Conservation (phyloP, 1,140 invertebrate genomes). For the Panulirus ornatus region DNA sequence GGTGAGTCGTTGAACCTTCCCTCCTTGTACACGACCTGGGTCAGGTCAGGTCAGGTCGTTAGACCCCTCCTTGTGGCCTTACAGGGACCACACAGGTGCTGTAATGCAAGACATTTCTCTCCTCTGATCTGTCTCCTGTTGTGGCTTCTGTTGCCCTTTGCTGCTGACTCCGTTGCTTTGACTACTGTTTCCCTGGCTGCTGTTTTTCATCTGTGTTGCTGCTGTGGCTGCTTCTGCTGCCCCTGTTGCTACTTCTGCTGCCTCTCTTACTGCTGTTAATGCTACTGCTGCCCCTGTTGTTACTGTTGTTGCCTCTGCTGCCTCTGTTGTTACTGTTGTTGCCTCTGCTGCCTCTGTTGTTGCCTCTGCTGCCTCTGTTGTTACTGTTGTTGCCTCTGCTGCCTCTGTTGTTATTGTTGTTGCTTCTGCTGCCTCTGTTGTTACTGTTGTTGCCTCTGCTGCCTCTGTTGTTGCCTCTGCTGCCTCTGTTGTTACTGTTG, state of each 20-base stretch:
- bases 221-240: background rate
- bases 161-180: background rate
- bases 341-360: background rate
- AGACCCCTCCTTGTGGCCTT: too few relatives aligned
- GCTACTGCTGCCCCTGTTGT: background rate
- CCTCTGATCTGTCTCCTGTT: background rate
- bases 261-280: background rate
- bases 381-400: too few relatives aligned
- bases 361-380: background rate
- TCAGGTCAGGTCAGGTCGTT: background rate
- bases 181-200: too few relatives aligned
- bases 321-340: too few relatives aligned
- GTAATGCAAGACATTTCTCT: too few relatives aligned
- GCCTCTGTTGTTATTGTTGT: too few relatives aligned
- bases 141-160: background rate
- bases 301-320: background rate
- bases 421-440: too few relatives aligned
- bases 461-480: too few relatives aligned
- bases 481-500: too few relatives aligned
- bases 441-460: too few relatives aligned
- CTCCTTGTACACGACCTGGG: too few relatives aligned
- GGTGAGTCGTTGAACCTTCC: conserved; percentile 31
- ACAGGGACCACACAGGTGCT: too few relatives aligned
- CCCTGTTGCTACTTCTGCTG: background rate
- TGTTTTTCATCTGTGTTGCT: background rate